These are phyloP conservation scores for Diprion similis DNA, from an alignment of 1,140 invertebrate species.

Conservation along the genomic window DNA sequence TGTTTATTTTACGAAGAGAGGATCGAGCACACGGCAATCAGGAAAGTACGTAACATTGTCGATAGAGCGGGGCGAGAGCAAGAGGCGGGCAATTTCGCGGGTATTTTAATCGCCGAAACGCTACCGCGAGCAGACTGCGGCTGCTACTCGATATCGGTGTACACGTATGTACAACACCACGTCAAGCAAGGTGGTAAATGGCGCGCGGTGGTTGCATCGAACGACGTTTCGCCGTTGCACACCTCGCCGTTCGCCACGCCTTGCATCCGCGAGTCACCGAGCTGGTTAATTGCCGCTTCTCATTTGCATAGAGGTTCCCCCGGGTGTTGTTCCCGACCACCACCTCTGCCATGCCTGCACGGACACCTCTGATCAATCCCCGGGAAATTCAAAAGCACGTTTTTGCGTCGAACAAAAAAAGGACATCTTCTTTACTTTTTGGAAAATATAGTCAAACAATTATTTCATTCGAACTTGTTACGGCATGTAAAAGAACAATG, in stretches of 20 bases:
- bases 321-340: neutral
- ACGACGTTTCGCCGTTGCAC: neutral
- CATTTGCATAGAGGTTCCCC: constrained; percentile 44
- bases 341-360: neutral
- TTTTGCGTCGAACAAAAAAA: neutral
- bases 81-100: constrained; percentile 10
- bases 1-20: no score
- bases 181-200: constrained; percentile 18
- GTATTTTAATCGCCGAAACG: constrained; percentile 17
- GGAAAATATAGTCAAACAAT: no score
- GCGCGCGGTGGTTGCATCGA: constrained; percentile 5
- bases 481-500: no score
- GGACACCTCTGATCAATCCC: neutral
- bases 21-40: no score
- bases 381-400: neutral
- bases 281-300: constrained; percentile 42
- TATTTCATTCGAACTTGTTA: no score
- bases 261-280: constrained; percentile 8
- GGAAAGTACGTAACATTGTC: no score
- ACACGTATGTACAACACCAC: neutral
- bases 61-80: no score
- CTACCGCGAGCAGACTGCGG: neutral
- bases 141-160: neutral
- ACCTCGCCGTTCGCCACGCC: neutral
- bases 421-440: no score